phyloP scores from a whole-genome alignment of 2,113 vertebrate species.

The Neolamprologus fasciatus region DNA sequence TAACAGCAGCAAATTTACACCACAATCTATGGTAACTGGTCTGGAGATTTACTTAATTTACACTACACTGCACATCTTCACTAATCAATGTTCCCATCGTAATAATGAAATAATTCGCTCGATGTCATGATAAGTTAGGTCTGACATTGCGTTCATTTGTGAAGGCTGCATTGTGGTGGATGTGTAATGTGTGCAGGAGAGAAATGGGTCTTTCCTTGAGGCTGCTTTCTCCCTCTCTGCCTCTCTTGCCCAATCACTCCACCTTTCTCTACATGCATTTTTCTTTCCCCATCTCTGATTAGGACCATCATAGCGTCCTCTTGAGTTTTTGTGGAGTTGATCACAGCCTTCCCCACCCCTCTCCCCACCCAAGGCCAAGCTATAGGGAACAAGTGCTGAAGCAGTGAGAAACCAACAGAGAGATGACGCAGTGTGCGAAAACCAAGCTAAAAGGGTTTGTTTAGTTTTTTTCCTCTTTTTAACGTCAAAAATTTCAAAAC shows the following conservation, averaged over 20 bases:
- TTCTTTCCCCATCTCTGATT: constrained; percentile 18
- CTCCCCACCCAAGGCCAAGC: constrained; percentile 3
- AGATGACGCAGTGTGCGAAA: background rate
- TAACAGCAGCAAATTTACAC: background rate
- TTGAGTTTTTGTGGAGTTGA: constrained; percentile 21
- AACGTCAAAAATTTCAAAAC: background rate
- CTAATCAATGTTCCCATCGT: background rate
- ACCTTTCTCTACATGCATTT: background rate
- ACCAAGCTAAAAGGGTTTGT: background rate
- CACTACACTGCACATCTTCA: background rate
- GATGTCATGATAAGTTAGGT: constrained; percentile 4
- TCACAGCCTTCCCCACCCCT: constrained; percentile 10
- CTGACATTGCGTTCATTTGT: constrained; percentile 6
- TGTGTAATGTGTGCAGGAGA: constrained; percentile 1
- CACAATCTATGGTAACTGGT: background rate
- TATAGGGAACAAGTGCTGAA: constrained; percentile 3
- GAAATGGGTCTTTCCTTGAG: constrained; percentile 22
- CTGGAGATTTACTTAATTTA: background rate
- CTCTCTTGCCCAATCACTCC: background rate
- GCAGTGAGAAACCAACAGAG: background rate
- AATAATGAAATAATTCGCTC: background rate
- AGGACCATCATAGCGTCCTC: constrained; percentile 10
- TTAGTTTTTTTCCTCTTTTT: background rate
- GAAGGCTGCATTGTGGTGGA: background rate
- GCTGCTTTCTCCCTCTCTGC: background rate